A percentile compares a stretch with the other conserved stretches of the same genome.
Conservation (phyloP, 2,888 invertebrate species). For the Thereva unica region DNA sequence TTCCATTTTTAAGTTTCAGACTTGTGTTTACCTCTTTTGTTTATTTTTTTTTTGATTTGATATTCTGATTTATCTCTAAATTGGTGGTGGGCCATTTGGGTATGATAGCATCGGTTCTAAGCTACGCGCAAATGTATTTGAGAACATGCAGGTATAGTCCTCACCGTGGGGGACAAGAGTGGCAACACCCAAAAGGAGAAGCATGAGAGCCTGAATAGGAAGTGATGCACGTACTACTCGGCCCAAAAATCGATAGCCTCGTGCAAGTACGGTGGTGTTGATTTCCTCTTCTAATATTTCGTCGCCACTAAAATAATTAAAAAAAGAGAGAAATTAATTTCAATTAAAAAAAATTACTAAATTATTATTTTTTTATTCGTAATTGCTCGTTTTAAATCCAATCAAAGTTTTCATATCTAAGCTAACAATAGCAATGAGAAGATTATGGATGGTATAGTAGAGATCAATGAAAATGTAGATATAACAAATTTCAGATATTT, state of each 20-base stretch:
- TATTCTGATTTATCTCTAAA: conserved; percentile 60
- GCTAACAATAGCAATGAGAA: too few species aligned
- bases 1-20: conserved; percentile 4
- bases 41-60: background rate
- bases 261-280: conserved; percentile 69
- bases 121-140: conserved; percentile 79
- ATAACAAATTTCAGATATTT: too few species aligned
- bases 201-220: conserved; percentile 92
- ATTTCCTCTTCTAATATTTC: conserved; percentile 60
- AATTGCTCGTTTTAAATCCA: background rate
- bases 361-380: background rate
- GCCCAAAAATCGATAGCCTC: conserved; percentile 83
- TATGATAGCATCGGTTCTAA: conserved; percentile 89
- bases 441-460: too few species aligned
- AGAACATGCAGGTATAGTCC: conserved; percentile 82
- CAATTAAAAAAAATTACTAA: background rate
- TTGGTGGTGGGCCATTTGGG: conserved; percentile 91
- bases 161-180: conserved; percentile 86
- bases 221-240: conserved; percentile 89
- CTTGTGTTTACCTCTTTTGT: background rate
- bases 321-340: conserved; percentile 19
- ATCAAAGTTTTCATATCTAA: too few species aligned
- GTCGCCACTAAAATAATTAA: conserved; percentile 46
- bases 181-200: conserved; percentile 90
- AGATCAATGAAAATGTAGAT: too few species aligned